phyloP scores from a whole-genome alignment of 2,797 vertebrate genomes.

The Pseudomugil tenellus region DNA sequence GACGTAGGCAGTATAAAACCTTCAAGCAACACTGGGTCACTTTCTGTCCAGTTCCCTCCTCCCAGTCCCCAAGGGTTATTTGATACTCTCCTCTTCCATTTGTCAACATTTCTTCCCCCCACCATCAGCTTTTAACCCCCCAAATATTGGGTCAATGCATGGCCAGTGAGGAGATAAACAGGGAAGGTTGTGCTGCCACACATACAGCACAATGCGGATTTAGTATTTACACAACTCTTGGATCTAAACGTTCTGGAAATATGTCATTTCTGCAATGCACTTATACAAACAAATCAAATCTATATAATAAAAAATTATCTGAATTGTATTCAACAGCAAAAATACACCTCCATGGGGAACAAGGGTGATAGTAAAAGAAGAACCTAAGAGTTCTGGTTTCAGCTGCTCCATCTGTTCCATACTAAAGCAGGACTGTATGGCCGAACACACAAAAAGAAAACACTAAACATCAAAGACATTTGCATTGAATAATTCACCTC shows the following conservation, averaged over 20 bases:
- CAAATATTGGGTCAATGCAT: constrained; percentile 71
- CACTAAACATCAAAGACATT: neutral
- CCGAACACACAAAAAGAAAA: neutral
- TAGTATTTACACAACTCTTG: neutral
- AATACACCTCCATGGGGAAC: too few species aligned
- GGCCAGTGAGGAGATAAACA: constrained; percentile 57
- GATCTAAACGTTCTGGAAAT: neutral
- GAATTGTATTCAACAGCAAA: too few species aligned
- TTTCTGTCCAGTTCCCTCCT: constrained; percentile 35
- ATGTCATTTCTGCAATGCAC: too few species aligned
- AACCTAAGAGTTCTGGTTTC: neutral
- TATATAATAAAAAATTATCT: neutral
- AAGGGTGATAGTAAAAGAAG: neutral
- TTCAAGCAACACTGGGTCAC: constrained; percentile 56
- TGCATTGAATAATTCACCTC: neutral
- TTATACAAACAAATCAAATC: neutral
- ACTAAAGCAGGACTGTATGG: neutral
- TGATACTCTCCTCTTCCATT: constrained; percentile 72
- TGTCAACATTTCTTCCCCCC: constrained; percentile 70
- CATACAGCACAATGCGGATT: neutral
- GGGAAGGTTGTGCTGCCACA: constrained; percentile 20
- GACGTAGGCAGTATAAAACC: constrained; percentile 36
- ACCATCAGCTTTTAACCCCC: constrained; percentile 38
- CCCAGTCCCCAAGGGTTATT: constrained; percentile 66
- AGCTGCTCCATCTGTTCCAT: neutral